Evolutionary conservation across 2,113 vertebrate species (phyloP).

Genomic region (Carassius carassius): DNA sequence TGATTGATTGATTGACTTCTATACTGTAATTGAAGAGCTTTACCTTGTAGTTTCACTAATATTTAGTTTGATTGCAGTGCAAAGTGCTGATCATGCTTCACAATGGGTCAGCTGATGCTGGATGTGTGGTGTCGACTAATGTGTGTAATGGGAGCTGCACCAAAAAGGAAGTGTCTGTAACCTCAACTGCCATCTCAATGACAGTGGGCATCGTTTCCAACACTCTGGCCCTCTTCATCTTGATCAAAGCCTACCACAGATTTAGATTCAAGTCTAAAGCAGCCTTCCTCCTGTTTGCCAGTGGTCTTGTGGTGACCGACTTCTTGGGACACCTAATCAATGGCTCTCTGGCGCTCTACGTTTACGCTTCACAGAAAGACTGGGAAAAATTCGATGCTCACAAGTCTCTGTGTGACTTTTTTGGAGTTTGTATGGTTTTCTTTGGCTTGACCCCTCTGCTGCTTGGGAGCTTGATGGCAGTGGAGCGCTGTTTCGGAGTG

Average conservation of each 20-base stretch:
- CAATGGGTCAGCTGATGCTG: slow-evolving; percentile 69
- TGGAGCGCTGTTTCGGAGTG: slow-evolving; percentile 92
- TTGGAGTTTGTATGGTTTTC: slow-evolving; percentile 92
- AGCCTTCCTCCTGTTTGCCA: slow-evolving; percentile 91
- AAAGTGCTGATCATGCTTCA: slow-evolving; percentile 68
- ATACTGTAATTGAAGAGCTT: too few species aligned
- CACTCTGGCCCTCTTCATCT: slow-evolving; percentile 87
- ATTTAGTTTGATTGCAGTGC: slow-evolving; percentile 26
- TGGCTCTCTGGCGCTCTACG: slow-evolving; percentile 87
- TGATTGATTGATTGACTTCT: too few species aligned
- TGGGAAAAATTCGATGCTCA: slow-evolving; percentile 87
- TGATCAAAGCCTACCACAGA: slow-evolving; percentile 88
- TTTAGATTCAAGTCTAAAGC: slow-evolving; percentile 89
- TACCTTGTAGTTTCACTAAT: background rate
- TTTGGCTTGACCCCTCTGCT: slow-evolving; percentile 92
- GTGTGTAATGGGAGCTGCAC: slow-evolving; percentile 63
- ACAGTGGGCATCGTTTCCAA: slow-evolving; percentile 91
- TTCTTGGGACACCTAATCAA: slow-evolving; percentile 93
- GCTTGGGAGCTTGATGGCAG: slow-evolving; percentile 92
- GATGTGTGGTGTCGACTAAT: slow-evolving; percentile 38
- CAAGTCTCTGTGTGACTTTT: slow-evolving; percentile 83
- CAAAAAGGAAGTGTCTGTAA: slow-evolving; percentile 81
- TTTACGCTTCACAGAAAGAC: slow-evolving; percentile 84
- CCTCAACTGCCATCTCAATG: slow-evolving; percentile 90
- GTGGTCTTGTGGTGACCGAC: slow-evolving; percentile 89